phyloP scores from a whole-genome alignment of 2,797 vertebrate genomes.

The Lerista edwardsae region DNA sequence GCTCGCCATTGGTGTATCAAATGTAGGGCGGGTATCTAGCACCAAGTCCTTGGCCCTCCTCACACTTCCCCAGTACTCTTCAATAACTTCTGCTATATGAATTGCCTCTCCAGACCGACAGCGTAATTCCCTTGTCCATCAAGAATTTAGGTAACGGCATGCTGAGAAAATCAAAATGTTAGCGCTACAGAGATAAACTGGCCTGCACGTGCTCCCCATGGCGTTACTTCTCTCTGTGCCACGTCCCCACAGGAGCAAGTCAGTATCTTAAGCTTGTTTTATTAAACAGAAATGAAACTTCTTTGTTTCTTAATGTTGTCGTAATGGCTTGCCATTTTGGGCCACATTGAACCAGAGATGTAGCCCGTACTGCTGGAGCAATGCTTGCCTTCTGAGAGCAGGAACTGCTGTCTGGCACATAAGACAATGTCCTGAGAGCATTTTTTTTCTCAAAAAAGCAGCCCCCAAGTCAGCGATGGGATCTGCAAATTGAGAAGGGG shows the following conservation, averaged over 20 bases:
- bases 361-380: too few species aligned
- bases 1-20: background rate
- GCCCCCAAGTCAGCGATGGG: too few species aligned
- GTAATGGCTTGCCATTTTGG: constrained; percentile 2
- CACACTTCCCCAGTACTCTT: constrained; percentile 28
- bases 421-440: background rate
- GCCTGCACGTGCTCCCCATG: constrained; percentile 31
- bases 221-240: constrained; percentile 6
- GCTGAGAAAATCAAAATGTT: constrained; percentile 54
- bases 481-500: too few species aligned
- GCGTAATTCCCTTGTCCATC: constrained; percentile 60
- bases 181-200: constrained; percentile 39
- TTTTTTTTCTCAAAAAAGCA: too few species aligned
- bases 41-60: constrained; percentile 39
- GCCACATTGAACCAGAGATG: background rate
- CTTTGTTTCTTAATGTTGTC: background rate
- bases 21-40: constrained; percentile 26
- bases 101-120: constrained; percentile 47
- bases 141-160: constrained; percentile 35
- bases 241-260: constrained; percentile 2
- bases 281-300: constrained; percentile 30
- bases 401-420: background rate
- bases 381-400: background rate
- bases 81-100: constrained; percentile 58
- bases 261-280: constrained; percentile 30